Evolutionary conservation across 2,113 vertebrate species (phyloP).

Genomic region (Barbus barbus): DNA sequence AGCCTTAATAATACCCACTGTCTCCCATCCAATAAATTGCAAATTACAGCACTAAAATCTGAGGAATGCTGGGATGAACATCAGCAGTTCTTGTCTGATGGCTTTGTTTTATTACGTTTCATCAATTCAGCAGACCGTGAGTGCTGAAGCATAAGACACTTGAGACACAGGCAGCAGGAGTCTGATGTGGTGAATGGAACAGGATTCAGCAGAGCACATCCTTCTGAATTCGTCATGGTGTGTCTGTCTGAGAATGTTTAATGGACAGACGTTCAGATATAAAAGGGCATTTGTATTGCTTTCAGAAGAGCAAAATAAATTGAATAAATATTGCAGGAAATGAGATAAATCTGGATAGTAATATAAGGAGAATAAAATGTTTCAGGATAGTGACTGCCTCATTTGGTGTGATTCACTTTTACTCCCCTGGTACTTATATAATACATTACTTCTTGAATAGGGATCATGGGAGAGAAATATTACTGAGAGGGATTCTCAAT

Average conservation of each 20-base stretch:
- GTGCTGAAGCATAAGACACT: constrained; percentile 17
- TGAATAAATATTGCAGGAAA: not conserved
- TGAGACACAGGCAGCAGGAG: constrained; percentile 3
- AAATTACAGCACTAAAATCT: not conserved
- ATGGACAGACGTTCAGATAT: not conserved
- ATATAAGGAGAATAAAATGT: not conserved
- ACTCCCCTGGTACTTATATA: not conserved
- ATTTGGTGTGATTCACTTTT: not conserved
- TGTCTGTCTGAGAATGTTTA: not conserved
- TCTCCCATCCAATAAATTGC: constrained; percentile 1
- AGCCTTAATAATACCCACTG: not conserved
- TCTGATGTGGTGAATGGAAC: constrained; percentile 8
- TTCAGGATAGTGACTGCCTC: not conserved
- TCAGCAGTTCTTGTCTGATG: not conserved
- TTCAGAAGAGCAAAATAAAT: not conserved
- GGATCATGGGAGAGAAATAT: no score
- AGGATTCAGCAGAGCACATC: not conserved
- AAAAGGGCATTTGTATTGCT: not conserved
- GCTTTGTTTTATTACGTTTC: constrained; percentile 12
- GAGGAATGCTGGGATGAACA: not conserved
- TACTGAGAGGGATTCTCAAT: not conserved
- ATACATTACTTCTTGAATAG: not conserved
- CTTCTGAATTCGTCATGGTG: constrained; percentile 2
- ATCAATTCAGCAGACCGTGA: constrained; percentile 1
- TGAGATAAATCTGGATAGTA: not conserved